Conservation (phyloP, 2,113 vertebrate genomes). For the Myanophis thanlyinensis region DNA sequence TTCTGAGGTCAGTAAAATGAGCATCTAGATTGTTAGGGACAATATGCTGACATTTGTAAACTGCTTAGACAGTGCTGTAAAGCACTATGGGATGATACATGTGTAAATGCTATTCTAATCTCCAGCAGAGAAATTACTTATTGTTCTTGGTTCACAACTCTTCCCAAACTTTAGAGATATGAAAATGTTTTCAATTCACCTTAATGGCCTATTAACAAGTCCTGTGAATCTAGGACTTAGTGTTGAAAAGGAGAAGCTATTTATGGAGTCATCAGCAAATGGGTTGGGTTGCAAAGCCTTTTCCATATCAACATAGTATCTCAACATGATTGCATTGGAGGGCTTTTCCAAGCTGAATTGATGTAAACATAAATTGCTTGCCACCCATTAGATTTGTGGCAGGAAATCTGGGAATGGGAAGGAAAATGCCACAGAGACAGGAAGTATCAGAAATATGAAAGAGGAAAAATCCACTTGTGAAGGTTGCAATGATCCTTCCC, state of each 20-base stretch:
- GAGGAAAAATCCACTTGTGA: neutral
- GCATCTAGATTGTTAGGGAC: neutral
- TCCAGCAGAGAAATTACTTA: neutral
- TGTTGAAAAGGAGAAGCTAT: neutral
- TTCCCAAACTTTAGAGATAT: neutral
- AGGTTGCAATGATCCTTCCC: neutral
- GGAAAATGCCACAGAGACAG: neutral
- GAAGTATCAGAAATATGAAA: neutral
- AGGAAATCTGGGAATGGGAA: neutral
- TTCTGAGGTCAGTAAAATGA: neutral
- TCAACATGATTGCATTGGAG: neutral
- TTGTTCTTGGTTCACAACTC: neutral
- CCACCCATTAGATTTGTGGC: neutral
- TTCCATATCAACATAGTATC: neutral
- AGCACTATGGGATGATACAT: neutral
- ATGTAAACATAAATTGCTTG: neutral
- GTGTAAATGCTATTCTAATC: neutral
- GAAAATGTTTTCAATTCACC: neutral
- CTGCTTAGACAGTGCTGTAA: neutral
- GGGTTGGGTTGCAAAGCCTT: neutral
- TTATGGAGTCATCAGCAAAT: neutral
- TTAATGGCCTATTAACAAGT: neutral
- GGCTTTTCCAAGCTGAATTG: neutral
- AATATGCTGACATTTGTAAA: neutral
- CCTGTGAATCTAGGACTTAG: neutral